Evolutionary conservation across 2,888 invertebrate species (phyloP), one percentile per base, ranked within the genome.

Genomic region (Leptinotarsa juncta): DNA sequence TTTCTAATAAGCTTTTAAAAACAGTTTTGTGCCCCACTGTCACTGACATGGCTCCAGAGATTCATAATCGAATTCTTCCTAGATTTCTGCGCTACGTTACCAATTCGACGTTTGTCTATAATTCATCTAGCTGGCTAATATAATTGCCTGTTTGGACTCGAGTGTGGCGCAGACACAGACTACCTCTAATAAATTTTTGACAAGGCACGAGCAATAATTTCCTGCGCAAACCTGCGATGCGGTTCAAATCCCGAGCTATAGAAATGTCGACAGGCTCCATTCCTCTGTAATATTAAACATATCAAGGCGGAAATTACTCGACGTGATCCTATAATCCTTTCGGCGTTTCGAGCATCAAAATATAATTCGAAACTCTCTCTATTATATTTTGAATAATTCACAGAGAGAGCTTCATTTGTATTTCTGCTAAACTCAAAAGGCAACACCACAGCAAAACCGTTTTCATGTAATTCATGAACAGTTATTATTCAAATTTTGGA

Each of bases 241-340:
- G 71, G 60, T 51, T 42, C 60, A 60, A 49, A 65, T n/a, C 65
- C 67, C 73, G 57, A 67, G 67, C 70, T 53, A 51, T 51, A 15
- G 70, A 70, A 70, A 53, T 71, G 70, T 71, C 70, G 49, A 70
- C 73, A 49, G 53, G 68, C 48, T 57, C 70, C 65, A 78, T 80
- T 72, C 23, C 72, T 65, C 72, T 76, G 71, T 75, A 77, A 74
- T 81, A 83, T 83, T 82, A 82, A 82, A 82, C 83, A 81, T 83
- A 83, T 83, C 82, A 78, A 80, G 77, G 79, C 83, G 83, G 83
- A 83, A 83, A 83, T 83, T 83, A 83, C 80, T 78, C 80, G 79
- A 83, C 83, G 83, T 83, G 83, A 83, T 83, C 82, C 82, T 70
- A 77, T 79, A 79, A 79, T 77, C 79, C 79, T 76, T 77, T 76